Base-by-base conservation (phyloP, 2,888 invertebrate genomes). In the Meliscaeva auricollis region DNA sequence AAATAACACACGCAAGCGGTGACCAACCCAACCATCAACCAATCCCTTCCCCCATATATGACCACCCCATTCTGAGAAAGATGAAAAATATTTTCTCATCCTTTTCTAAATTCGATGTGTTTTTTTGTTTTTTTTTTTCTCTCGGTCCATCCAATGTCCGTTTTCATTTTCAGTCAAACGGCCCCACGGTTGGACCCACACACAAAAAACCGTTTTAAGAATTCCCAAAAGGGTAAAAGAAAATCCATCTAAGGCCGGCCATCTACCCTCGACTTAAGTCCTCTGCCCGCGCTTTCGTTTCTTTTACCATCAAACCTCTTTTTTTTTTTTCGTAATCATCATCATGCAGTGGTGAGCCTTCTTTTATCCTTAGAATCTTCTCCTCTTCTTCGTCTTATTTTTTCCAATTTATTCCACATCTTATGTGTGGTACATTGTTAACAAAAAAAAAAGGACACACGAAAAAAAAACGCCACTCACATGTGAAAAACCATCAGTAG, bases 401-500 rank as follows among this genome's bases (percentile, higher is more conserved):
- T 85, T 85, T 85, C 81, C 85, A 85, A 85, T 85, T 85, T 85
- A 81, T 85, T 85, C 81, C 69, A 76, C 81, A 85, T 85, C 85
- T 81, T 77, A 81, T 85, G 76, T 85, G 75, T 72, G 85, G 81
- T 73, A 73, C 81, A 81, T 81, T 81, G 81, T 85, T 81, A 81
- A 62, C 81, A 85, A 62, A 74, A 69, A 66, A 73, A 73, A 80
- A 80, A 75, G 38, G 44, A 38, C 30, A 70, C 54, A 70, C 54
- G 46, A 44, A 44, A 46, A 70, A 58, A 70, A 79, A 56, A 64
- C 13, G 22, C 62, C n/a, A 48, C 50, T 76, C 80, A 85, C 85
- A 85, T 85, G 85, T 85, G 85, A 64, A 77, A 85, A 76, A 72
- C 85, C 85, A 85, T 85, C 85, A 85, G 75, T 38, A 72, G 46